Evolutionary conservation across 2,113 vertebrate genomes (phyloP), one percentile per base, ranked within the genome.

Genomic region (Bos indicus): DNA sequence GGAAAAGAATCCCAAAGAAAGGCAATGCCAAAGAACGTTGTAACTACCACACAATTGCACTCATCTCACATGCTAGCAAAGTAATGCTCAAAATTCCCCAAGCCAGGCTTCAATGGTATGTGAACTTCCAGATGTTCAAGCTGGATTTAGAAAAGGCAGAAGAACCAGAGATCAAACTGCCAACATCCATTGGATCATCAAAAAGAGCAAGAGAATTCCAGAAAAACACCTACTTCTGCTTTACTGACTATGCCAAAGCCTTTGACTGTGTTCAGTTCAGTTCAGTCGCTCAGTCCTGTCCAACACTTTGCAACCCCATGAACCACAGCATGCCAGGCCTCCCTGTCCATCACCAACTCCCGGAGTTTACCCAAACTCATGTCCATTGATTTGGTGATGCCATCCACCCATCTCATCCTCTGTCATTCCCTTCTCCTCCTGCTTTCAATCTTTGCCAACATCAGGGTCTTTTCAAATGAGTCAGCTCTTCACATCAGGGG

Each of bases 231-330:
- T 71, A 71, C 4, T 36, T 71, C n/a, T 71, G n/a, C 64, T 71
- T 71, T 67, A 67, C 8, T 5, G 4, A 71, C 19, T 71, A 23
- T 0, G 0, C n/a, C n/a, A 36, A 71, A 71, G n/a, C n/a, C n/a
- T 71, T 71, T 71, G n/a, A 71, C n/a, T 36, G 64, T 71, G n/a
- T 71, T 67, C 16, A 67, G 33, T 67, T 67, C 2, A 67, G 8
- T 67, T 67, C 64, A 9, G 4, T n/a, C 0, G 8, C 33, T 67
- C 64, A n/a, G 33, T 19, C 0, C 0, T 67, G 64, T 67, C 64
- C 0, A 0, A n/a, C 16, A 19, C 64, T 64, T 64, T 67, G 64
- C 8, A 19, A n/a, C 2, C 16, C 33, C 64, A n/a, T 19, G 64
- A n/a, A n/a, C 33, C 64, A n/a, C 7, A 67, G 33, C 7, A n/a